phyloP scores from a whole-genome alignment of 2,797 vertebrate species.

The Falco cherrug region DNA sequence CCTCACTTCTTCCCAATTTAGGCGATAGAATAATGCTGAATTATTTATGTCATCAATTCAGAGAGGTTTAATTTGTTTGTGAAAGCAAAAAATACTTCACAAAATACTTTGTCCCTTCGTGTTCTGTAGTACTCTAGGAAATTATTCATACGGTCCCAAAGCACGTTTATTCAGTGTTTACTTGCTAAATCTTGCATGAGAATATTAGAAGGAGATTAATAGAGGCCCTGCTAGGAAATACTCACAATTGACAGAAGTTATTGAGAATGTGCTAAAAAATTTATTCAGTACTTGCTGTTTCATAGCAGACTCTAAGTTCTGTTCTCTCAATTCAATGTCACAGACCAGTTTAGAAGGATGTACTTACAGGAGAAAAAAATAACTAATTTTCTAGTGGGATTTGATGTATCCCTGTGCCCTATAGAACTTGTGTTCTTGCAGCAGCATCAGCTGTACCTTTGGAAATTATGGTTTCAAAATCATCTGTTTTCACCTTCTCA shows the following conservation, averaged over 20 bases:
- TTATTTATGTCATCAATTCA: conserved; percentile 22
- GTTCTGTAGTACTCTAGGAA: neutral
- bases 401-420: neutral
- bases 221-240: conserved; percentile 23
- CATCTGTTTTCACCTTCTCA: neutral
- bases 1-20: conserved; percentile 10
- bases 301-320: neutral
- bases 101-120: conserved; percentile 4
- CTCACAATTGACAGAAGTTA: neutral
- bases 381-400: neutral
- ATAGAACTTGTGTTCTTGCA: neutral
- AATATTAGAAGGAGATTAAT: conserved; percentile 45
- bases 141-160: conserved; percentile 34
- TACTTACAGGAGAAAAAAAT: neutral
- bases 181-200: conserved; percentile 61
- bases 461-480: neutral
- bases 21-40: conserved; percentile 25
- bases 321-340: neutral
- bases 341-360: neutral
- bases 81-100: conserved; percentile 32
- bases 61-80: conserved; percentile 49
- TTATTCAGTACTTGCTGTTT: conserved; percentile 16
- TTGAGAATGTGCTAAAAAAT: conserved; percentile 15
- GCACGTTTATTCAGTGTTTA: conserved; percentile 37
- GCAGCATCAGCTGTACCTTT: neutral